Percentiles rank a stretch among this genome's conserved stretches.
phyloP scores from a whole-genome alignment of 2,797 vertebrate genomes.

The Pagetopsis macropterus region DNA sequence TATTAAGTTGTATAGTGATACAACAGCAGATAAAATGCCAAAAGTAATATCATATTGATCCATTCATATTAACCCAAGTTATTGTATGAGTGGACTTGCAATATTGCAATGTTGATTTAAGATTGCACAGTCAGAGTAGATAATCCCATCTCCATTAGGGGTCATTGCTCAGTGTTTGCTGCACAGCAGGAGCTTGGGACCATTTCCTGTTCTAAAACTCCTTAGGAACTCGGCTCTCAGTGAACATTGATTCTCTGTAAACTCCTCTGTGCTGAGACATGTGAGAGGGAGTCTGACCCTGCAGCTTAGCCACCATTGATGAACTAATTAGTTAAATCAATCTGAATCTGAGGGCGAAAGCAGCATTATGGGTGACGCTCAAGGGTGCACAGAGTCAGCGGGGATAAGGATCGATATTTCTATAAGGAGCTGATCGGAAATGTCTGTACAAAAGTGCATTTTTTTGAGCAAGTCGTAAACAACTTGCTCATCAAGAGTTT shows the following conservation, averaged over 20 bases:
- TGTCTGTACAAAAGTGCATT: not conserved
- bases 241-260: conserved; percentile 32
- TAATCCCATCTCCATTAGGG: not conserved
- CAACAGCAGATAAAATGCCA: no score
- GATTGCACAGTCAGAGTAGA: conserved; percentile 16
- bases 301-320: not conserved
- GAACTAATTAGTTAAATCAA: conserved; percentile 30
- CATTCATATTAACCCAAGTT: no score
- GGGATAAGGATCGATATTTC: conserved; percentile 18
- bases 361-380: conserved; percentile 20
- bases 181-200: conserved; percentile 8
- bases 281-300: conserved; percentile 17
- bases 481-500: not conserved
- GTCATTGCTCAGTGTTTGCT: conserved; percentile 7
- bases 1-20: no score
- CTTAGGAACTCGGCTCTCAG: conserved; percentile 23
- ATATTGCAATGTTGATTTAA: conserved; percentile 15
- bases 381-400: conserved; percentile 10
- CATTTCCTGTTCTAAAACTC: conserved; percentile 36
- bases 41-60: no score
- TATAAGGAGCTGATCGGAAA: not conserved
- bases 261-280: conserved; percentile 25
- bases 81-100: not conserved
- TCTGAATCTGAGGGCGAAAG: conserved; percentile 2
- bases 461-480: not conserved